Conservation (phyloP, 2,113 vertebrate genomes). For the Nothocercus nigrocapillus region DNA sequence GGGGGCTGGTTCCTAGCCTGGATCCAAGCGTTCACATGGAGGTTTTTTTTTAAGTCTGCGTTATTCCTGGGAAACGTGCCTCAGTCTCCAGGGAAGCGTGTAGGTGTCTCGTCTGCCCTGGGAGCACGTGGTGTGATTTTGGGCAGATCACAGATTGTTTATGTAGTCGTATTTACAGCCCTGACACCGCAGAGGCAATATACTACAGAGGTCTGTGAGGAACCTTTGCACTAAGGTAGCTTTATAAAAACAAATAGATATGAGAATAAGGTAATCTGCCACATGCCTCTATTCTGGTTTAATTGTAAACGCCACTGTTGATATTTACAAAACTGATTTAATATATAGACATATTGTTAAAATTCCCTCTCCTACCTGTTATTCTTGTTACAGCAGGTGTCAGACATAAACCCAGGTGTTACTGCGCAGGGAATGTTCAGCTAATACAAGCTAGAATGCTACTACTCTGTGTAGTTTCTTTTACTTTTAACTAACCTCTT, state of each 20-base stretch:
- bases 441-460: background rate
- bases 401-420: background rate
- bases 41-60: accelerated
- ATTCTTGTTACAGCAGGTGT: background rate
- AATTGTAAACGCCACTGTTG: background rate
- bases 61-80: background rate
- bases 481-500: background rate
- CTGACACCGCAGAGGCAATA: background rate
- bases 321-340: background rate
- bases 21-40: background rate
- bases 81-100: background rate
- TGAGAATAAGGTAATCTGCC: background rate
- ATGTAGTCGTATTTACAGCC: background rate
- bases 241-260: background rate
- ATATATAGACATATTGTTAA: background rate
- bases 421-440: background rate
- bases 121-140: background rate
- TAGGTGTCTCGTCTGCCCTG: background rate
- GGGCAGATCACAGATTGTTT: background rate
- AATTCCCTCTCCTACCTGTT: background rate
- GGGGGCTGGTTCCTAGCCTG: accelerated
- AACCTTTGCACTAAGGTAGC: background rate
- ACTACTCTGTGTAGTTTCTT: background rate
- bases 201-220: background rate
- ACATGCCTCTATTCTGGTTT: background rate